Conservation (phyloP, 2,888 invertebrate species). For the Drosophila nr. perissopoda region DNA sequence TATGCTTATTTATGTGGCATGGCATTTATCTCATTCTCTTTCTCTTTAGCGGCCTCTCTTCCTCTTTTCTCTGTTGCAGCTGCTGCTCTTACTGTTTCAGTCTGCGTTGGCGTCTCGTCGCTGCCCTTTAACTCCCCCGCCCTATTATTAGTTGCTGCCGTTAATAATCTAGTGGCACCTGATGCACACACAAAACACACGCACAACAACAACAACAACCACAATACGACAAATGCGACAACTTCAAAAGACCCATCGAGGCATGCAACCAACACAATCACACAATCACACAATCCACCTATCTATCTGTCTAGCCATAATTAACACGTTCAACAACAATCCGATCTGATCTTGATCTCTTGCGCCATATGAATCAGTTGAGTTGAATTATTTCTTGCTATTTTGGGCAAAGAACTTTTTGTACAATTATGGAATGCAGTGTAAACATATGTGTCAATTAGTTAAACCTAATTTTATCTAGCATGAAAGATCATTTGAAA, state of each 20-base stretch:
- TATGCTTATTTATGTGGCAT: slow-evolving; percentile 75
- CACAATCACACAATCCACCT: background rate
- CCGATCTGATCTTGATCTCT: slow-evolving; percentile 13
- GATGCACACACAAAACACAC: slow-evolving; percentile 31
- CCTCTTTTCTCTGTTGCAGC: slow-evolving; percentile 24
- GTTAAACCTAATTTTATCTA: background rate
- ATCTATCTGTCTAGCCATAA: slow-evolving; percentile 35
- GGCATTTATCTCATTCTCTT: slow-evolving; percentile 41
- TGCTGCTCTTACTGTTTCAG: slow-evolving; percentile 46
- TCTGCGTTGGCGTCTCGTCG: slow-evolving; percentile 66
- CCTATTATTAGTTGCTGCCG: slow-evolving; percentile 28
- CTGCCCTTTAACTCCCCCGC: slow-evolving; percentile 64
- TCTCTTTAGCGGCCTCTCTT: background rate
- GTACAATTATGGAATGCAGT: background rate
- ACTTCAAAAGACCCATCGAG: slow-evolving; percentile 50
- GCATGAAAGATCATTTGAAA: background rate
- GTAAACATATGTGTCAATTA: background rate
- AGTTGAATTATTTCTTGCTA: background rate
- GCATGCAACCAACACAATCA: slow-evolving; percentile 6
- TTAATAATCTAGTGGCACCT: slow-evolving; percentile 50
- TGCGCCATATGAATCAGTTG: background rate
- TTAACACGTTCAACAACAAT: slow-evolving; percentile 40
- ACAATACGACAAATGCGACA: slow-evolving; percentile 28
- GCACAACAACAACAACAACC: slow-evolving; percentile 4
- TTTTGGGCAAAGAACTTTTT: background rate